Conservation (phyloP, 2,888 invertebrate species). For the Stegana nigrithorax region DNA sequence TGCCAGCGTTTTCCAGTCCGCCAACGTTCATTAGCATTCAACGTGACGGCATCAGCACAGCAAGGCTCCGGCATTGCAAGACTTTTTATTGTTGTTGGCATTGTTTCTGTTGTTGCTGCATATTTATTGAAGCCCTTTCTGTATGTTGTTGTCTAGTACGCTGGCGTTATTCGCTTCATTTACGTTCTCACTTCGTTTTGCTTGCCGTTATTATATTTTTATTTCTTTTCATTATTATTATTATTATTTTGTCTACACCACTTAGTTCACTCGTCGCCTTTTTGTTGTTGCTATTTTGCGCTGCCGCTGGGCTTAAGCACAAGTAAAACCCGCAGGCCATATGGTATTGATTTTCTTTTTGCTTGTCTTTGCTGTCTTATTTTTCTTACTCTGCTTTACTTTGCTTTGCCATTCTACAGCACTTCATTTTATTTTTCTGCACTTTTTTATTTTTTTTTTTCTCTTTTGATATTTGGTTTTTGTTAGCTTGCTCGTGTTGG, state of each 20-base stretch:
- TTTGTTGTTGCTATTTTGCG: neutral
- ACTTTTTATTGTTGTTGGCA: constrained; percentile 4
- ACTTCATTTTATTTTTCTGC: constrained; percentile 10
- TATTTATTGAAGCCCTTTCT: neutral
- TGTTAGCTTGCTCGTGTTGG: constrained; percentile 38
- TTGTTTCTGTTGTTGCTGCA: constrained; percentile 15
- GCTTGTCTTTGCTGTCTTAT: constrained; percentile 15
- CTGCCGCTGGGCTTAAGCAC: neutral
- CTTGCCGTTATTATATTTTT: too few species aligned
- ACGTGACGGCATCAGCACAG: constrained; percentile 19
- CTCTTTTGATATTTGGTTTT: constrained; percentile 24
- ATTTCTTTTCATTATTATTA: too few species aligned
- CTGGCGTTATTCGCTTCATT: too few species aligned
- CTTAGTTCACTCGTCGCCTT: neutral
- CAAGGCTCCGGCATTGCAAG: neutral
- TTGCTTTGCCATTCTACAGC: too few species aligned
- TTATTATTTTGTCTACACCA: too few species aligned
- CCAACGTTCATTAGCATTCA: constrained; percentile 7
- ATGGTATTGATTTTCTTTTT: constrained; percentile 62
- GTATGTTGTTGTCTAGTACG: neutral
- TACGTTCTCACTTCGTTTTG: neutral
- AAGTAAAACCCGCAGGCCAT: constrained; percentile 46
- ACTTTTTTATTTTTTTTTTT: constrained; percentile 6
- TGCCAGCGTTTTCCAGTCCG: constrained; percentile 25
- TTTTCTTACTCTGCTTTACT: constrained; percentile 22